Base-by-base conservation (phyloP, 2,797 vertebrate species). In the Ceyx erithaca region DNA sequence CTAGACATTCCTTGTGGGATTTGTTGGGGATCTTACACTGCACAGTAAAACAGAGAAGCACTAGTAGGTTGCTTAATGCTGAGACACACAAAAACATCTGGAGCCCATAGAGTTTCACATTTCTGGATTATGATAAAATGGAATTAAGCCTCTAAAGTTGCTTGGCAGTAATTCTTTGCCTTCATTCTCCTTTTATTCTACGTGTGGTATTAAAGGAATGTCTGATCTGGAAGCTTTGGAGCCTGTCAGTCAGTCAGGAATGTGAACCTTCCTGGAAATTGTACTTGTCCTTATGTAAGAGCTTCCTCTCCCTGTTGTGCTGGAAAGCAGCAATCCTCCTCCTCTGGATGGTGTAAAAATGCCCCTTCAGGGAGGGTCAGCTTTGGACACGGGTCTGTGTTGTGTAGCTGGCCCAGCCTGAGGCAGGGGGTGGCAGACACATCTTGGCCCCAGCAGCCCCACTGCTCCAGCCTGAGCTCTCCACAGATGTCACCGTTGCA, bases 201-300 rank as follows among this genome's bases (percentile, higher is more conserved):
- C 40, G 26, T 15, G 31, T 92, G 87, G 71, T 90, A 77, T 85
- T 73, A 76, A 68, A 94, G 35, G 91, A 93, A 94, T 89, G 91
- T 87, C 52, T 77, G 62, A 59, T 90, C 43, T 71, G 93, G 86
- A 90, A 73, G 86, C 80, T 86, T 69, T 92, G 85, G 76, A 70
- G 81, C 22, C 79, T 79, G 58, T 75, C 84, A 57, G 78, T 37
- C 17, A 49, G 49, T 62, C 73, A 93, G 92, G 89, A 95, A 90
- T 84, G 80, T 63, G 52, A 13, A 49, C 68, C 80, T 85, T 80
- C 80, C 72, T 85, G 87, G 90, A 92, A 93, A 80, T 81, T 85
- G 64, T 69, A 40, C 52, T 92, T 77, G 1, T 4, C 9, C 41
- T 92, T 81, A 82, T 30, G 5, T 92, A 72, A 78, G 58, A 80